Base-by-base conservation (phyloP, 2,113 vertebrate genomes). In the Neogobius melanostomus region DNA sequence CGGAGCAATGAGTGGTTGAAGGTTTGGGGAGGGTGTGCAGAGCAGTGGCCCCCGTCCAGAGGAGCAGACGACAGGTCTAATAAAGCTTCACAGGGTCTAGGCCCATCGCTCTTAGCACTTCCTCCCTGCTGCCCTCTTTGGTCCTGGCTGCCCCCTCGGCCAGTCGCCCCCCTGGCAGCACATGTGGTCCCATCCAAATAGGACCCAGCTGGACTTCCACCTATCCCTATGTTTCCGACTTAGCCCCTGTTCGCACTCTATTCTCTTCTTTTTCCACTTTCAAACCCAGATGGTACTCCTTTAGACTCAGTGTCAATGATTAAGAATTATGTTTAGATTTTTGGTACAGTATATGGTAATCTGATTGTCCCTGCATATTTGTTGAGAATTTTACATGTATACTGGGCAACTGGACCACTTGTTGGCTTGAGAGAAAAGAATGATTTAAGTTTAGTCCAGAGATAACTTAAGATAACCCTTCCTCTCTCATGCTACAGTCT, bases 151-250 rank as follows among this genome's bases (percentile, higher is more conserved):
- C 95, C 95, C 95, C 94, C 94, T 76, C 44, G 11, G 83, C 76
- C 79, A 95, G 90, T 92, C 92, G 91, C 93, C 69, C 69, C 64
- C 48, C 77, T 57, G 62, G 89, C 91, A 69, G 92, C 94, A 94
- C 95, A 96, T 95, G 95, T 95, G 96, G 95, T 94, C 95, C 92
- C 85, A 69, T 89, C 91, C 92, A 98, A 99, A 99, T 98, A 92
- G 93, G 94, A 95, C 95, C 94, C 97, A 99, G 96, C 97, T 99
- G 97, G 97, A 95, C 95, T 96, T 94, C 95, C 93, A 92, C 94
- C 88, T 86, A 44, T 94, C 91, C 67, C 69, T 93, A 92, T 92
- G 91, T 91, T 87, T 90, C 89, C 92, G 79, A 86, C 76, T 83
- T 80, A 61, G 15, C 52, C 70, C 72, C 64, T 16, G 11, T 78